These are phyloP conservation scores for Nemotelus pantherinus DNA, from an alignment of 2,888 invertebrate genomes.

Conservation along the genomic window DNA sequence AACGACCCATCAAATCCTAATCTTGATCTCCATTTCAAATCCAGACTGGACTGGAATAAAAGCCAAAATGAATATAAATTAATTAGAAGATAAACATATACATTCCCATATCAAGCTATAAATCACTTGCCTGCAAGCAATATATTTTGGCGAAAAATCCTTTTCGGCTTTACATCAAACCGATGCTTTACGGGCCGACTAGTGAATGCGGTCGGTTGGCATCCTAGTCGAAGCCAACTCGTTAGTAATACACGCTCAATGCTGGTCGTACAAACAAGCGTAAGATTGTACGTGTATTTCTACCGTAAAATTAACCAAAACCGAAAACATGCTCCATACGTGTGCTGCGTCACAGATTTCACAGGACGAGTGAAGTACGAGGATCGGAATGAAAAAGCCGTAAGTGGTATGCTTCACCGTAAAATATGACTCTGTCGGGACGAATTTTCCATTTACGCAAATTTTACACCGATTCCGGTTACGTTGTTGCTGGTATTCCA, in stretches of 20 bases:
- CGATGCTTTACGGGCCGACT: conserved; percentile 14
- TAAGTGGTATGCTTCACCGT: conserved; percentile 37
- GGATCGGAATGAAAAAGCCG: conserved; percentile 28
- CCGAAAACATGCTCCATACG: conserved; percentile 25
- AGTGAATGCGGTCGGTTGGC: conserved; percentile 30
- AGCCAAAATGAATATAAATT: conserved; percentile 32
- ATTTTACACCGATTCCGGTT: conserved; percentile 40
- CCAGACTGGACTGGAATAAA: background rate
- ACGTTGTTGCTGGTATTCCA: conserved; percentile 22
- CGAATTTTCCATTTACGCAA: conserved; percentile 42
- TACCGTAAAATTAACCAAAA: conserved; percentile 40
- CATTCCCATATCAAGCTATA: conserved; percentile 8
- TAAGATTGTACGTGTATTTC: background rate
- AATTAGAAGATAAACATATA: conserved; percentile 36
- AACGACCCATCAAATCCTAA: no score
- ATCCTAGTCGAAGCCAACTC: conserved; percentile 11
- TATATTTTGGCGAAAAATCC: conserved; percentile 36
- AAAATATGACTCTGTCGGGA: conserved; percentile 34
- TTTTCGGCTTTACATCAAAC: conserved; percentile 27
- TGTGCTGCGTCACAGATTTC: conserved; percentile 5
- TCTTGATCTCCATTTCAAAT: no score
- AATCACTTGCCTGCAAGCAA: conserved; percentile 21
- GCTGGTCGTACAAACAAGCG: background rate
- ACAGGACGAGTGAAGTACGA: background rate
- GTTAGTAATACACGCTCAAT: conserved; percentile 18